These are phyloP conservation scores for Drosophila anomalata DNA, from an alignment of 2,888 invertebrate genomes.

Conservation along the genomic window DNA sequence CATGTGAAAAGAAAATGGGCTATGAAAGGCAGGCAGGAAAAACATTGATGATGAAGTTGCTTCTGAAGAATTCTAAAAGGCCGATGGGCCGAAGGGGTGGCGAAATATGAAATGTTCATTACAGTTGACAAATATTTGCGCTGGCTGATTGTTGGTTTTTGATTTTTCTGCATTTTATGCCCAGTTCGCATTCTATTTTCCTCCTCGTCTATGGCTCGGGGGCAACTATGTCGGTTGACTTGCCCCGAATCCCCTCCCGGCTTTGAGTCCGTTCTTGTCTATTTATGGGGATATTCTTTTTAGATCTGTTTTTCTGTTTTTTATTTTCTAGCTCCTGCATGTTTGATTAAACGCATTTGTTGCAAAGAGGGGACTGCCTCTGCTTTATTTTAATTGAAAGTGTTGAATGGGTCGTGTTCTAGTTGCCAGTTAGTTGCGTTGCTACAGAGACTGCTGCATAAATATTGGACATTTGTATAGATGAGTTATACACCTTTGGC, in stretches of 20 bases:
- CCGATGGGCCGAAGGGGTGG: slow-evolving; percentile 29
- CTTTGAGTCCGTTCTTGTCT: slow-evolving; percentile 22
- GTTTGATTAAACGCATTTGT: slow-evolving; percentile 79
- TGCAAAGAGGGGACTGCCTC: slow-evolving; percentile 37
- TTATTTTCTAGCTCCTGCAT: slow-evolving; percentile 48
- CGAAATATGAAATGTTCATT: slow-evolving; percentile 78
- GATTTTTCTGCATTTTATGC: slow-evolving; percentile 58
- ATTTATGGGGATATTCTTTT: slow-evolving; percentile 9
- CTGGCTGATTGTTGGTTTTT: slow-evolving; percentile 58
- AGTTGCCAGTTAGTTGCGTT: slow-evolving; percentile 42
- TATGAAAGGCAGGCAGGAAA: slow-evolving; percentile 60
- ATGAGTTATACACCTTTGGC: not conserved
- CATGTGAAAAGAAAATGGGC: slow-evolving; percentile 73
- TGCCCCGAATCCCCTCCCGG: slow-evolving; percentile 22
- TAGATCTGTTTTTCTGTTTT: slow-evolving; percentile 10
- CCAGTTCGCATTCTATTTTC: slow-evolving; percentile 50
- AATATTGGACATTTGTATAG: slow-evolving; percentile 23
- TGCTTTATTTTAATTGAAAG: slow-evolving; percentile 53
- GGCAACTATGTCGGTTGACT: slow-evolving; percentile 41
- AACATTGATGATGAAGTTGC: slow-evolving; percentile 34
- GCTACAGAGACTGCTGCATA: slow-evolving; percentile 9
- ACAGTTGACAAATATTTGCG: slow-evolving; percentile 79
- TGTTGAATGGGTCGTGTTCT: slow-evolving; percentile 31
- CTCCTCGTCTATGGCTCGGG: slow-evolving; percentile 20
- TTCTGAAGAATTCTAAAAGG: slow-evolving; percentile 25